phyloP scores from a whole-genome alignment of 1,140 invertebrate genomes.

The Monochamus saltuarius region DNA sequence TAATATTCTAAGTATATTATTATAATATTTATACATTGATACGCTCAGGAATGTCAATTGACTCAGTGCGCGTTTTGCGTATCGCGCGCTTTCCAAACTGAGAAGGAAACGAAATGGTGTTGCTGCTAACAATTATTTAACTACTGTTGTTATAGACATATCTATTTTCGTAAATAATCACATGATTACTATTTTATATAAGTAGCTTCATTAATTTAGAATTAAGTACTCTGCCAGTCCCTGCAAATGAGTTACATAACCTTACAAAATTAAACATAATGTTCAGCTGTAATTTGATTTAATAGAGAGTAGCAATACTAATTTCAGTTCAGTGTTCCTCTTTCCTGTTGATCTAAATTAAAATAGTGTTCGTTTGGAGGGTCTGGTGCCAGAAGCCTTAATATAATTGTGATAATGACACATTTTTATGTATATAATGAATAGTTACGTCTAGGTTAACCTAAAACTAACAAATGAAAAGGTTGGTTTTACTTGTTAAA shows the following conservation, averaged over 20 bases:
- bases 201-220: neutral
- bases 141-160: conserved; percentile 32
- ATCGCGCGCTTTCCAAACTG: neutral
- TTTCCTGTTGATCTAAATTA: conserved; percentile 5
- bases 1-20: neutral
- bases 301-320: no score
- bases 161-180: conserved; percentile 37
- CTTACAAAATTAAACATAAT: no score
- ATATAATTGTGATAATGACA: conserved; percentile 26
- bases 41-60: neutral
- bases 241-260: no score
- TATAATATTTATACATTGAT: neutral
- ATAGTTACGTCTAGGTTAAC: neutral
- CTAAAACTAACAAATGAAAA: neutral
- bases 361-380: neutral
- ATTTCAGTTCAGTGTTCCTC: no score
- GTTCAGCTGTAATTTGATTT: no score
- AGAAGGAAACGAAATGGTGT: neutral
- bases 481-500: conserved; percentile 2
- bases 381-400: conserved; percentile 22
- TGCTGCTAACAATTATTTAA: conserved; percentile 9
- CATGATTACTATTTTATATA: conserved; percentile 21
- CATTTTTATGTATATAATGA: conserved; percentile 15
- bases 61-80: conserved; percentile 3
- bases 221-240: no score